phyloP scores from a whole-genome alignment of 2,888 invertebrate genomes.

The Blera fallax region DNA sequence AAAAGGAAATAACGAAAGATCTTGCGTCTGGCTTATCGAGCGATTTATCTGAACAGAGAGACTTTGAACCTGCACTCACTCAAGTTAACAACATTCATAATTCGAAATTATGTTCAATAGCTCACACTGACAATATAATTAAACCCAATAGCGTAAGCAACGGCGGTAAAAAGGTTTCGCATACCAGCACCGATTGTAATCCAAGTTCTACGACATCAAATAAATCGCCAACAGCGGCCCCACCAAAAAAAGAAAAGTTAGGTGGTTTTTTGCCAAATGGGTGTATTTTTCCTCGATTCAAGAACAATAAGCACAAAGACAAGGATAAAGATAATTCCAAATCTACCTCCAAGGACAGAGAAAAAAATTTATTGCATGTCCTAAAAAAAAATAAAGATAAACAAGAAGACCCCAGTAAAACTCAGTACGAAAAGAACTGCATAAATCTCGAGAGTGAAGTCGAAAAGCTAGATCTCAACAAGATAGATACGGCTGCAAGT shows the following conservation, averaged over 20 bases:
- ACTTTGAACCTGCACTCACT: slow-evolving; percentile 33
- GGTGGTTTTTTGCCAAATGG: slow-evolving; percentile 81
- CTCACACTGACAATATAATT: slow-evolving; percentile 48
- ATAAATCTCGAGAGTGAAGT: slow-evolving; percentile 80
- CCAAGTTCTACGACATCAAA: slow-evolving; percentile 52
- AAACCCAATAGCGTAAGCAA: slow-evolving; percentile 64
- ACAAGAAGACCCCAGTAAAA: slow-evolving; percentile 77
- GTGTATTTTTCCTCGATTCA: slow-evolving; percentile 81
- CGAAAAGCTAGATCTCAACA: slow-evolving; percentile 80
- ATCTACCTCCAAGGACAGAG: slow-evolving; percentile 78
- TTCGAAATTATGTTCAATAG: slow-evolving; percentile 47
- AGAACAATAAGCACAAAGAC: slow-evolving; percentile 80
- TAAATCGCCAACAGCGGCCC: slow-evolving; percentile 71
- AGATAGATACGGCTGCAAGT: slow-evolving; percentile 75
- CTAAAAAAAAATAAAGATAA: slow-evolving; percentile 80
- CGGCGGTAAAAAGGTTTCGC: slow-evolving; percentile 33
- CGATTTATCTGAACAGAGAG: slow-evolving; percentile 12
- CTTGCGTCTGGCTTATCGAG: not conserved
- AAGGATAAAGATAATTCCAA: slow-evolving; percentile 78
- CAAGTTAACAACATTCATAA: slow-evolving; percentile 63
- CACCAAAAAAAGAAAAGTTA: slow-evolving; percentile 81
- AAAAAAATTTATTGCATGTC: slow-evolving; percentile 80
- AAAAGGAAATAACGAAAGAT: slow-evolving; percentile 22
- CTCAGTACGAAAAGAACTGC: slow-evolving; percentile 80
- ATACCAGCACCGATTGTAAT: slow-evolving; percentile 18